Evolutionary conservation across 2,113 vertebrate genomes (phyloP).

Genomic region (Pipra filicauda): DNA sequence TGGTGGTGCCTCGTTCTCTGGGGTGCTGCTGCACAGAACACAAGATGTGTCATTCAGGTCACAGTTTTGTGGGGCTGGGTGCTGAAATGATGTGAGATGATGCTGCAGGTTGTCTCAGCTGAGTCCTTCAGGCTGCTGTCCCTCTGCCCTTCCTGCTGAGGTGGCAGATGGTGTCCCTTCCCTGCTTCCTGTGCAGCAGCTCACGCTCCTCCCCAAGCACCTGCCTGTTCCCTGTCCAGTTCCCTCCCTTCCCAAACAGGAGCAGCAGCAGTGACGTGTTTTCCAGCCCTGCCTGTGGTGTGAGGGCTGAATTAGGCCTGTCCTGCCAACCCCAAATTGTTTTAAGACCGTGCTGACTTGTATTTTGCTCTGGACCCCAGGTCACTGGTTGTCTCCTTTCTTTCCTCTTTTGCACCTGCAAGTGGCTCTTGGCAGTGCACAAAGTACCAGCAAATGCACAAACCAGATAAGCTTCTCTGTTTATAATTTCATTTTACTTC

Average conservation of each 20-base stretch:
- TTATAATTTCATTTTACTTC: background rate
- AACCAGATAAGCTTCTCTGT: background rate
- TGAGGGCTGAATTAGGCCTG: background rate
- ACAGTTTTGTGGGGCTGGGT: background rate
- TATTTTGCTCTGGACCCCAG: background rate
- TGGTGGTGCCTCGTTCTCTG: background rate
- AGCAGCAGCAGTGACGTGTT: background rate
- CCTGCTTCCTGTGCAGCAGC: background rate
- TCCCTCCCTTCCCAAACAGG: background rate
- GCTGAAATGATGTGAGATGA: background rate
- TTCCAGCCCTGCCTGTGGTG: background rate
- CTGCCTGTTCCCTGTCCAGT: background rate
- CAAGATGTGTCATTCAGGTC: background rate
- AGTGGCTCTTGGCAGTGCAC: background rate
- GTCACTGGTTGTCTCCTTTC: background rate
- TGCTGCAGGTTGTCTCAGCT: background rate
- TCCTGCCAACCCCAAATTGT: background rate
- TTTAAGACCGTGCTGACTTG: background rate
- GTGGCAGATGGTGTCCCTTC: background rate
- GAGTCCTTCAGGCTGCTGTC: background rate
- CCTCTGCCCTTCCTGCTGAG: background rate
- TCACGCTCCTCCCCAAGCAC: background rate
- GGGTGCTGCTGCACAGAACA: background rate
- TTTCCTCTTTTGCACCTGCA: conserved; percentile 44
- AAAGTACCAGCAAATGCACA: background rate